Percentiles rank a stretch among this genome's conserved stretches.
Evolutionary conservation across 2,888 invertebrate genomes (phyloP).

Genomic region (Lasioglossum leucozonium): DNA sequence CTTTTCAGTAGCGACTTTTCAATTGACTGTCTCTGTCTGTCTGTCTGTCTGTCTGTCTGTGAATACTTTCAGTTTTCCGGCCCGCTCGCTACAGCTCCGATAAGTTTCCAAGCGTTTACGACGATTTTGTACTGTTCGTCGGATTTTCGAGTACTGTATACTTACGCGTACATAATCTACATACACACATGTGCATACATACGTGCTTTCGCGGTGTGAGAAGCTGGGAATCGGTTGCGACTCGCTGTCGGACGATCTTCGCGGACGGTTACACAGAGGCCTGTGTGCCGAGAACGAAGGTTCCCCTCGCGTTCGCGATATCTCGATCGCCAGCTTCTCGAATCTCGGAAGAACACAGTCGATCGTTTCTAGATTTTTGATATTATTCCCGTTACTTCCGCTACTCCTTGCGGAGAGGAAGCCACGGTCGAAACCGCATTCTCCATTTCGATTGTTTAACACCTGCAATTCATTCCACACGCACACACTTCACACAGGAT

Average conservation of each 20-base stretch:
- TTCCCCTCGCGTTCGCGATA: too few relatives aligned
- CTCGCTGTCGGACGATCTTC: background rate
- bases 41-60: slow-evolving; percentile 15
- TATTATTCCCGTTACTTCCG: background rate
- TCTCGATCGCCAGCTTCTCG: background rate
- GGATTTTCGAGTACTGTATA: slow-evolving; percentile 63
- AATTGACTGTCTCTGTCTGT: slow-evolving; percentile 30
- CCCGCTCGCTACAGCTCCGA: slow-evolving; percentile 35
- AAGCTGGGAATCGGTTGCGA: background rate
- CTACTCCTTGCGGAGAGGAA: background rate
- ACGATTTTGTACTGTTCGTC: slow-evolving; percentile 20
- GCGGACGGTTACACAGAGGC: too few relatives aligned
- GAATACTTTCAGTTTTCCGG: slow-evolving; percentile 26
- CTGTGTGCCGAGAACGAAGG: too few relatives aligned
- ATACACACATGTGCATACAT: background rate
- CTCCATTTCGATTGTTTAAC: background rate
- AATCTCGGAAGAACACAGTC: background rate
- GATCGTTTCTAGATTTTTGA: slow-evolving; percentile 5
- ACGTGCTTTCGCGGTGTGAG: background rate
- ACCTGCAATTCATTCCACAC: background rate
- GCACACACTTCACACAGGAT: background rate
- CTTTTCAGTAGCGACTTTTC: slow-evolving; percentile 49
- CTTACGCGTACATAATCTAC: slow-evolving; percentile 25
- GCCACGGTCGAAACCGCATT: background rate
- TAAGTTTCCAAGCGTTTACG: slow-evolving; percentile 23